These are phyloP conservation scores for Ellobium chinense DNA, from an alignment of 2,888 invertebrate species.

Conservation along the genomic window DNA sequence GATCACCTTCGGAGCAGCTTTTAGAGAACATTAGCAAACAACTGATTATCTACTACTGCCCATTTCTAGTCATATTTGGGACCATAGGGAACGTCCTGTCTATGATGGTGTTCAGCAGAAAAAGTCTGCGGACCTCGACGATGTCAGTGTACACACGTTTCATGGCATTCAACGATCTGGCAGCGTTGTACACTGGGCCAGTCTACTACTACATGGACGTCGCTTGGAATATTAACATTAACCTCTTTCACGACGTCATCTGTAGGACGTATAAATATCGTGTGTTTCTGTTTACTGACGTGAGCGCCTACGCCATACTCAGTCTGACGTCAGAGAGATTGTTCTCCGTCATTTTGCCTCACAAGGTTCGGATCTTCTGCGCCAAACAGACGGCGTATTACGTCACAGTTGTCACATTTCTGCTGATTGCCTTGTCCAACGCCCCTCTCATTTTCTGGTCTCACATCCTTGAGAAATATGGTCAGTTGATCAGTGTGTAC, in stretches of 20 bases:
- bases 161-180: not conserved
- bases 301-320: not conserved
- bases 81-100: slow-evolving; percentile 1
- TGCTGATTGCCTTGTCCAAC: not conserved
- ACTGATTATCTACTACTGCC: slow-evolving; percentile 1
- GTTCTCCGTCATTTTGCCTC: not conserved
- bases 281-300: not conserved
- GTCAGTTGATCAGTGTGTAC: too few relatives aligned
- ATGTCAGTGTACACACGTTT: not conserved
- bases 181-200: not conserved
- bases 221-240: not conserved
- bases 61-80: not conserved
- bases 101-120: slow-evolving; percentile 7
- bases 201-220: not conserved
- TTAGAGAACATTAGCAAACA: not conserved
- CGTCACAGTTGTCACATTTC: not conserved
- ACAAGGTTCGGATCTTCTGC: not conserved
- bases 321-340: not conserved
- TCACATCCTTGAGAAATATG: not conserved
- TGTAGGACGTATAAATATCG: not conserved
- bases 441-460: not conserved
- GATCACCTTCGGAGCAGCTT: not conserved
- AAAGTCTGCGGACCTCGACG: not conserved
- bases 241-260: not conserved
- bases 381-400: not conserved